These are phyloP conservation scores for Eubasilissa regina DNA, from an alignment of 1,140 invertebrate genomes.

Conservation along the genomic window DNA sequence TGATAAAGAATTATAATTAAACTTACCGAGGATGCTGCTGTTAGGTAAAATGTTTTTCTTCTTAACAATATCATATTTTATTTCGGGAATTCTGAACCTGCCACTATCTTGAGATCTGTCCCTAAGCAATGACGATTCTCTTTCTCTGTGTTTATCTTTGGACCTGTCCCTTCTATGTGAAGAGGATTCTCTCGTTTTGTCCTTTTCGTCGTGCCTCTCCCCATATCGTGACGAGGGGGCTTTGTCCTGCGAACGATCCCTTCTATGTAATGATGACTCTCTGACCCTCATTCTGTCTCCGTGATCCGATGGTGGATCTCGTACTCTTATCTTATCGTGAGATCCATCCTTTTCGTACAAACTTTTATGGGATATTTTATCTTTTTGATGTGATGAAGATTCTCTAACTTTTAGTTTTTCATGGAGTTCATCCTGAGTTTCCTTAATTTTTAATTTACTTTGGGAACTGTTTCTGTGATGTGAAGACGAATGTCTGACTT, in stretches of 20 bases:
- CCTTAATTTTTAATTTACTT: neutral
- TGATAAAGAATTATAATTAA: slow-evolving; percentile 16
- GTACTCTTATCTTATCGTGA: slow-evolving; percentile 11
- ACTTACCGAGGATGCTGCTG: slow-evolving; percentile 18
- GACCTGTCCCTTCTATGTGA: neutral
- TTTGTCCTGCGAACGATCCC: slow-evolving; percentile 28
- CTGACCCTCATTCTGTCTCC: slow-evolving; percentile 15
- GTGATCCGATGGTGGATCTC: neutral
- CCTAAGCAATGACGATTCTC: slow-evolving; percentile 1
- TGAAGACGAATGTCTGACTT: slow-evolving; percentile 13
- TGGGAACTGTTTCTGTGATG: neutral
- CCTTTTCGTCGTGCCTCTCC: neutral
- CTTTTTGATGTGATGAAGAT: neutral
- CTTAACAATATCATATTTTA: neutral
- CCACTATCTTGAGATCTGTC: slow-evolving; percentile 29
- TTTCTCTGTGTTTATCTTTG: slow-evolving; percentile 11
- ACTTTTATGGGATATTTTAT: neutral
- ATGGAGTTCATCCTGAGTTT: slow-evolving; percentile 12
- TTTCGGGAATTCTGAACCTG: slow-evolving; percentile 8
- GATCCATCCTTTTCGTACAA: slow-evolving; percentile 6
- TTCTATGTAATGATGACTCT: slow-evolving; percentile 17
- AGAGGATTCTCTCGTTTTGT: neutral
- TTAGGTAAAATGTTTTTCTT: slow-evolving; percentile 8
- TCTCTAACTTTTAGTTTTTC: neutral
- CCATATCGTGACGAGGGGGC: neutral